Base-by-base conservation (phyloP, 2,113 vertebrate genomes). In the Heterocephalus glaber region DNA sequence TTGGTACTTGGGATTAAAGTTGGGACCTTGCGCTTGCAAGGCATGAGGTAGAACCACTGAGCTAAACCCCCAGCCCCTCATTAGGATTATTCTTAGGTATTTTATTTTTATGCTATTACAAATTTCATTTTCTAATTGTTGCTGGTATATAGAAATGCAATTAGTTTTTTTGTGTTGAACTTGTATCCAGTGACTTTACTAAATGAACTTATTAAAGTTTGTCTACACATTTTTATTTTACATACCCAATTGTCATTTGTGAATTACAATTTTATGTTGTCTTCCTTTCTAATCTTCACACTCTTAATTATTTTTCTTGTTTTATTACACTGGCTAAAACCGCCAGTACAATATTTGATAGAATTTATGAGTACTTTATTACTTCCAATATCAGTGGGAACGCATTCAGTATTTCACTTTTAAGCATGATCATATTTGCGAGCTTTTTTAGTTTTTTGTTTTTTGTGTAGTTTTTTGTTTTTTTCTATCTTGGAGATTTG, bases 301-400 rank as follows among this genome's bases (percentile, higher is more conserved):
- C 19, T 76, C 54, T 86, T 35, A 44, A 63, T 95, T 90, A n/a
- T 70, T 96, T 92, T 94, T 90, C 90, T 95, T 92, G 70, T 76
- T 52, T 87, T 90, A 52, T 56, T 81, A 44, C 90, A 56, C 26
- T 12, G 9, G 52, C 74, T 19, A 10, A 41, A 52, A 14, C 47
- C 41, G 66, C 58, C 47, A 28, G 47, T n/a, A 6, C 47, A 35
- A 7, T 22, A 52, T 11, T 16, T 17, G 8, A 20, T 0, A 65
- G 17, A 66, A 66, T 1, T 16, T 4, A 84, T 9, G 1, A 44
- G 30, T 30, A 44, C 24, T 28, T 47, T 26, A 54, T 84, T 28
- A 20, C 20, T 61, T 52, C 38, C 84, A 56, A 9, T 14, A 33
- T 93, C 61, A 41, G 28, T 22, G 70, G 16, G 3, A 89, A 95